Conservation (phyloP, 2,797 vertebrate genomes). For the Agapornis canus region DNA sequence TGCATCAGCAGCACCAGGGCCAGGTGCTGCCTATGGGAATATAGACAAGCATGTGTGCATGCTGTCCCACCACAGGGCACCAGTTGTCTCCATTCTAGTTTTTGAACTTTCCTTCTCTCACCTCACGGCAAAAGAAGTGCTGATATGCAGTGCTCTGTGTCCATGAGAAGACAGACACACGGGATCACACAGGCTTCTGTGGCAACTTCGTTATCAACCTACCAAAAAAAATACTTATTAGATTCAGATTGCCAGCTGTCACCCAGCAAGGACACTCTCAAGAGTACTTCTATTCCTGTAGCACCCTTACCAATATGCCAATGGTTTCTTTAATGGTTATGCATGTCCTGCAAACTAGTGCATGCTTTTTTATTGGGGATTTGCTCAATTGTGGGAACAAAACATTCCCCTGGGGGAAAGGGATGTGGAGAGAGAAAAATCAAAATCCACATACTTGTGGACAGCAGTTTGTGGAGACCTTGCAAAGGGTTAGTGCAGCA, state of each 20-base stretch:
- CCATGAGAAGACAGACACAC: not conserved
- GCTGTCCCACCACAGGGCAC: not conserved
- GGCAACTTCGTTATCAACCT: not conserved
- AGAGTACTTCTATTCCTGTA: not conserved
- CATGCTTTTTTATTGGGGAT: not conserved
- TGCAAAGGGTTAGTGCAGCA: not conserved
- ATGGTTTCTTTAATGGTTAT: not conserved
- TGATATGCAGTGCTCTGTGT: not conserved
- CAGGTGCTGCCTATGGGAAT: not conserved
- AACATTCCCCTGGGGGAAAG: not conserved
- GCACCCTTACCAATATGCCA: not conserved
- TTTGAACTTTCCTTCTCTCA: not conserved
- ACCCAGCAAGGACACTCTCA: not conserved
- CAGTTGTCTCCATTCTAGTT: not conserved
- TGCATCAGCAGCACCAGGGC: not conserved
- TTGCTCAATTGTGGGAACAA: not conserved
- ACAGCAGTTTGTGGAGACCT: not conserved
- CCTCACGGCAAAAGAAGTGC: not conserved
- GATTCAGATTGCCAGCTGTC: not conserved
- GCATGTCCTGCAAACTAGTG: not conserved
- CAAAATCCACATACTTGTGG: not conserved
- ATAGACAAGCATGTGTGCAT: fast-evolving
- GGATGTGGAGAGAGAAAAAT: not conserved
- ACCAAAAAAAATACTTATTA: not conserved
- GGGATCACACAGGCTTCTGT: not conserved